A percentile compares a stretch with the other conserved stretches of the same genome.
Conservation (phyloP, 1,140 invertebrate species). For the Caerostris extrusa region DNA sequence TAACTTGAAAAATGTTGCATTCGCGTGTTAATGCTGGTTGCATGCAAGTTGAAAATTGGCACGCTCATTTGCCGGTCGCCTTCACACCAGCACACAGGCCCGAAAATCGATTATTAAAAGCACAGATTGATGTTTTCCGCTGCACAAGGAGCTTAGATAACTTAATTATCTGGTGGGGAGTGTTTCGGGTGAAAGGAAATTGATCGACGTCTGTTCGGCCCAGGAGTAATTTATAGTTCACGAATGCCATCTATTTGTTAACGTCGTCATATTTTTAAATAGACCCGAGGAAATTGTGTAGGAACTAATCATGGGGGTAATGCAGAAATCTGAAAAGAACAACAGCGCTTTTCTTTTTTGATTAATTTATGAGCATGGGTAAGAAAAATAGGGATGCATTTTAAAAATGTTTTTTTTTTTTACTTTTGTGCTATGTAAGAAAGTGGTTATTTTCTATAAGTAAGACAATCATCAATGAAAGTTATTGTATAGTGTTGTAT, state of each 20-base stretch:
- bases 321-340: not conserved
- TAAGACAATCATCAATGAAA: no score
- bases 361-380: not conserved
- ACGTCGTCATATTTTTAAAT: constrained; percentile 17
- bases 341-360: not conserved
- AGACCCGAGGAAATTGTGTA: no score
- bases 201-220: not conserved
- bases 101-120: constrained; percentile 41
- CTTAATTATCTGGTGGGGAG: constrained; percentile 56
- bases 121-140: constrained; percentile 56
- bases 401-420: not conserved
- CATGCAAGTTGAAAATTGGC: constrained; percentile 17
- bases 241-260: not conserved
- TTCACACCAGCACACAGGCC: not conserved
- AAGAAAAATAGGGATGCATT: not conserved
- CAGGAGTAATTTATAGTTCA: constrained; percentile 1
- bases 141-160: constrained; percentile 30
- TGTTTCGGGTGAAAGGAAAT: not conserved
- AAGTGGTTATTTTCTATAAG: no score
- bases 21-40: not conserved
- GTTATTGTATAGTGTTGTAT: no score
- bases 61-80: not conserved
- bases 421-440: not conserved
- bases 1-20: not conserved
- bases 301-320: not conserved